phyloP scores from a whole-genome alignment of 2,797 vertebrate genomes.

The Syngnathus rostellatus region DNA sequence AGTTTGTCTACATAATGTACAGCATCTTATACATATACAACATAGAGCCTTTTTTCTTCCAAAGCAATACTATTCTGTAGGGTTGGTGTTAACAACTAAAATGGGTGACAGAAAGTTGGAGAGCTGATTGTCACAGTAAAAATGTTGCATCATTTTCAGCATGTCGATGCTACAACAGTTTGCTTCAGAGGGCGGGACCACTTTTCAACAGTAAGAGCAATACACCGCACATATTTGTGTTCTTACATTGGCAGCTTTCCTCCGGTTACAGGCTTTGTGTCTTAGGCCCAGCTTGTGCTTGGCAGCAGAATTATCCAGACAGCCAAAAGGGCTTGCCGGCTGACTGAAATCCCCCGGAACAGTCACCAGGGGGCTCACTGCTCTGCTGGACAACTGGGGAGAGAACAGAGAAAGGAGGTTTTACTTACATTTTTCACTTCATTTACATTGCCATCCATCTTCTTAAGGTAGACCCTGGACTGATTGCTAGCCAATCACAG shows the following conservation, averaged over 20 bases:
- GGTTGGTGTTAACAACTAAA: not conserved
- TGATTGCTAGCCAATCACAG: not conserved
- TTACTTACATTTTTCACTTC: constrained; percentile 3
- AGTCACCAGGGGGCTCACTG: constrained; percentile 58
- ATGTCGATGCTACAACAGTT: not conserved
- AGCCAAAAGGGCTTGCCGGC: constrained; percentile 69
- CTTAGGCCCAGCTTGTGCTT: constrained; percentile 79
- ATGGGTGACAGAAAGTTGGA: not conserved
- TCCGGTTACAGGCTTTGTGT: constrained; percentile 68
- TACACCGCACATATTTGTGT: not conserved
- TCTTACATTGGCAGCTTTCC: constrained; percentile 52
- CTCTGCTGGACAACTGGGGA: constrained; percentile 58
- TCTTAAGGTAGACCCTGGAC: not conserved
- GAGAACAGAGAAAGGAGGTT: constrained; percentile 2
- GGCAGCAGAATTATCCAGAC: constrained; percentile 81
- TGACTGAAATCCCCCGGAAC: constrained; percentile 71
- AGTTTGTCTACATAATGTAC: too few species aligned
- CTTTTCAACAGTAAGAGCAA: not conserved
- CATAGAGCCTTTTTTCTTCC: too few species aligned
- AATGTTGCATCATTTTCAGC: not conserved
- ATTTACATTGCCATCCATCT: not conserved
- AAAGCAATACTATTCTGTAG: too few species aligned
- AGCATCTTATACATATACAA: not conserved
- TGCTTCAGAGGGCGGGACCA: not conserved
- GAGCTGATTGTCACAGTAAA: not conserved